These are phyloP conservation scores for Lineus longissimus DNA, from an alignment of 1,140 invertebrate genomes.

Conservation along the genomic window DNA sequence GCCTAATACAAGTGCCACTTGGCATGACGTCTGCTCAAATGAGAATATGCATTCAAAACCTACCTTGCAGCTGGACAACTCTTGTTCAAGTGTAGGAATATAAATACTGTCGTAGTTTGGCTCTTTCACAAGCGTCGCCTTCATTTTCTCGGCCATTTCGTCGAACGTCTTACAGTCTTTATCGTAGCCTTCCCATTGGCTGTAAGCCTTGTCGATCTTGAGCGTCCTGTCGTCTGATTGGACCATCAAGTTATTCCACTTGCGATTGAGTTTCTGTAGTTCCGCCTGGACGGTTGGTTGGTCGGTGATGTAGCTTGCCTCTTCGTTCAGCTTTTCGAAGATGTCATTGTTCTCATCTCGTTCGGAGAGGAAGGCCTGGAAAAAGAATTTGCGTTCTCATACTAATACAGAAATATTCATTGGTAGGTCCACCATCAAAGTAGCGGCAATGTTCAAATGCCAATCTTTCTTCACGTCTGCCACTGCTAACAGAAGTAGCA, in stretches of 20 bases:
- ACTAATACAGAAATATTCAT: background rate
- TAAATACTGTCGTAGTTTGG: conserved; percentile 41
- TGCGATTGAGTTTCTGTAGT: conserved; percentile 52
- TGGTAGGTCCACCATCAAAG: too few species aligned
- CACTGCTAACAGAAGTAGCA: too few species aligned
- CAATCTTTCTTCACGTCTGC: too few species aligned
- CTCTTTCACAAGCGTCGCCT: conserved; percentile 32
- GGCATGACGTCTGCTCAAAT: too few species aligned
- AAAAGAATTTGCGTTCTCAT: background rate
- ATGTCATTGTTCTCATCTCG: conserved; percentile 67
- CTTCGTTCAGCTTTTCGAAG: conserved; percentile 45
- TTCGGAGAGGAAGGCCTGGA: conserved; percentile 63
- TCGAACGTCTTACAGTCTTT: conserved; percentile 36
- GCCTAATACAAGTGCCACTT: too few species aligned
- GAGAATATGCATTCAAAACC: background rate
- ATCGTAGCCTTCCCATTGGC: conserved; percentile 37
- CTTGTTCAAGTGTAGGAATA: conserved; percentile 43
- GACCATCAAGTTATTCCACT: conserved; percentile 40
- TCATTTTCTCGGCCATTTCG: conserved; percentile 40
- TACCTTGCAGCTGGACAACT: conserved; percentile 45
- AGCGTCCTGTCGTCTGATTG: conserved; percentile 39
- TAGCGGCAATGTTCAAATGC: too few species aligned
- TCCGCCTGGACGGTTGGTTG: conserved; percentile 55
- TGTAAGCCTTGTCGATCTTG: conserved; percentile 39
- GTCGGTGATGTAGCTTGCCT: conserved; percentile 56